Percentiles rank a stretch among this genome's conserved stretches.
These are phyloP conservation scores for Lampropteryx suffumata DNA, from an alignment of 2,888 invertebrate species.

Conservation along the genomic window DNA sequence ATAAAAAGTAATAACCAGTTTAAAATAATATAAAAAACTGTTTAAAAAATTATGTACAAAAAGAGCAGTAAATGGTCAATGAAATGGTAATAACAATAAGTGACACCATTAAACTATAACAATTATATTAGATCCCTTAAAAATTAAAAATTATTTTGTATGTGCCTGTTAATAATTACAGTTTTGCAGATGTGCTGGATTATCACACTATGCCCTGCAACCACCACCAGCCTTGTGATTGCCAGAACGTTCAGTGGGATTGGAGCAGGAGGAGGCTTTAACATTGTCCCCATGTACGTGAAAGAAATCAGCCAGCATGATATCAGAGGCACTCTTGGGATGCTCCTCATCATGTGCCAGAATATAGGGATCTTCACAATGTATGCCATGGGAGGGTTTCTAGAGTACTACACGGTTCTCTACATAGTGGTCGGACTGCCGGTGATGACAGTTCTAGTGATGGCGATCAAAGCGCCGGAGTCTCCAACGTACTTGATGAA, in stretches of 20 bases:
- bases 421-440: constrained; percentile 46
- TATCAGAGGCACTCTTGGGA: constrained; percentile 52
- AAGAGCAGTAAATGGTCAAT: no score
- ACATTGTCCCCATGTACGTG: constrained; percentile 53
- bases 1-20: no score
- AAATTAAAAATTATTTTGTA: no score
- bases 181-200: constrained; percentile 41
- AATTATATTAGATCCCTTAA: no score
- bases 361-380: constrained; percentile 53
- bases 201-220: constrained; percentile 42
- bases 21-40: no score
- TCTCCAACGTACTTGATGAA: constrained; percentile 63
- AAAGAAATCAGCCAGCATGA: constrained; percentile 59
- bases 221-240: constrained; percentile 40
- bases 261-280: constrained; percentile 51
- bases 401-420: constrained; percentile 52
- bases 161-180: no score
- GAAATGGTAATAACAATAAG: no score
- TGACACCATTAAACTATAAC: no score
- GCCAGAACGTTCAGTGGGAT: constrained; percentile 51
- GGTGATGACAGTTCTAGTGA: constrained; percentile 40
- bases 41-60: no score
- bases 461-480: constrained; percentile 55
- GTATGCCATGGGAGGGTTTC: constrained; percentile 53
- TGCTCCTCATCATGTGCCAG: constrained; percentile 45